Evolutionary conservation across 2,888 invertebrate genomes (phyloP).

Genomic region (Heterodera filipjevi): DNA sequence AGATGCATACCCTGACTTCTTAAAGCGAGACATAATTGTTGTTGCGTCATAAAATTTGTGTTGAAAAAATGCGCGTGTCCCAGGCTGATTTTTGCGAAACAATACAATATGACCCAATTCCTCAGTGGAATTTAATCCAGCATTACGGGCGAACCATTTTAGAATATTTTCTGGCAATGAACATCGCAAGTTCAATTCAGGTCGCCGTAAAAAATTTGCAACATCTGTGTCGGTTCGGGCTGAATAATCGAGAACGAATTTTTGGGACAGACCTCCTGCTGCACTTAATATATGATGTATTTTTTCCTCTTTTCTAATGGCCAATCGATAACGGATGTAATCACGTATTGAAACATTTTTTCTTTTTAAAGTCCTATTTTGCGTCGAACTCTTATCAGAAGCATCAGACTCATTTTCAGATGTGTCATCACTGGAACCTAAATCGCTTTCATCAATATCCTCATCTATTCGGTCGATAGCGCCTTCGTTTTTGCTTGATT

Average conservation of each 20-base stretch:
- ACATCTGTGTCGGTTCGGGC: not conserved
- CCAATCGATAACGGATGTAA: constrained; percentile 9
- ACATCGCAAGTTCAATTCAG: not conserved
- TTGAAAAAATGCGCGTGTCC: constrained; percentile 8
- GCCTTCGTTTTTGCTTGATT: too few species aligned
- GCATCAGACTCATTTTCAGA: not conserved
- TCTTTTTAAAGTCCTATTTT: not conserved
- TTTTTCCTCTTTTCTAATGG: not conserved
- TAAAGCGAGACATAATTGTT: constrained; percentile 1
- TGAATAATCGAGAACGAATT: constrained; percentile 10
- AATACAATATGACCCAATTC: constrained; percentile 15
- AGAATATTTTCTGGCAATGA: not conserved
- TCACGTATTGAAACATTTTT: not conserved
- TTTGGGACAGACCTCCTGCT: constrained; percentile 3
- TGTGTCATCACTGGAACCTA: not conserved
- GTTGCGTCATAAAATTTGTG: not conserved
- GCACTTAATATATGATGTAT: constrained; percentile 10
- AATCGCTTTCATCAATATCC: not conserved
- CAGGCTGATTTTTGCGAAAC: not conserved
- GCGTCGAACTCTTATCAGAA: not conserved
- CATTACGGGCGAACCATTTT: not conserved
- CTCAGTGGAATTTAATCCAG: not conserved
- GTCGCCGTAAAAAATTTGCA: not conserved
- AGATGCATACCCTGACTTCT: not conserved
- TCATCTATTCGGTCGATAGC: not conserved